Evolutionary conservation across 2,797 vertebrate genomes (phyloP).

Genomic region (Coregonus ussuriensis): DNA sequence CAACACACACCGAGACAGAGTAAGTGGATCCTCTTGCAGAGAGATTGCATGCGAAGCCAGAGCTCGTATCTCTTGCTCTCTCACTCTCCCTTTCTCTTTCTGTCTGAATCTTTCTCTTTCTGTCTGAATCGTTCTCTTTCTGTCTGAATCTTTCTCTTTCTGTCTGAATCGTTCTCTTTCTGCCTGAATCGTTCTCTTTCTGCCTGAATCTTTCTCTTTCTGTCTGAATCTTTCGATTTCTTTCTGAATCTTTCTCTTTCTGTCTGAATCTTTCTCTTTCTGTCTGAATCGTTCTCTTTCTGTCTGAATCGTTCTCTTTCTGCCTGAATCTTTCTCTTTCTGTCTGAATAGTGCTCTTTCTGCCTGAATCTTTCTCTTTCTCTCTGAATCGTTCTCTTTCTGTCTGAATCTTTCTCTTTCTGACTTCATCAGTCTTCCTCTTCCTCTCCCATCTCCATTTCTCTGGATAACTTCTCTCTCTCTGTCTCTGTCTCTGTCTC

Average conservation of each 20-base stretch:
- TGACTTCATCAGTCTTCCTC: neutral
- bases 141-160: no score
- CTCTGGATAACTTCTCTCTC: no score
- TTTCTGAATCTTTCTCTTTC: no score
- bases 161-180: no score
- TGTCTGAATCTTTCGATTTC: no score
- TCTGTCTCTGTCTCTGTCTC: constrained; percentile 1
- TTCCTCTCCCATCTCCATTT: no score
- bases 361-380: neutral
- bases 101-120: neutral
- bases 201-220: no score
- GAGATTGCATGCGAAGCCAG: neutral
- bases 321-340: neutral
- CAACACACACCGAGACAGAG: constrained; percentile 6
- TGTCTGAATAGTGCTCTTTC: neutral
- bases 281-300: neutral
- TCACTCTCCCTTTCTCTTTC: neutral
- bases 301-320: neutral
- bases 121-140: no score
- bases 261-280: no score
- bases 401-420: neutral
- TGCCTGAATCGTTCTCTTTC: no score
- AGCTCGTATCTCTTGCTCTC: neutral
- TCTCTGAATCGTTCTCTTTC: neutral
- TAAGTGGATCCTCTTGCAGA: constrained; percentile 1